Conservation (phyloP, 2,797 vertebrate species). For the Eurystomus glaucurus region DNA sequence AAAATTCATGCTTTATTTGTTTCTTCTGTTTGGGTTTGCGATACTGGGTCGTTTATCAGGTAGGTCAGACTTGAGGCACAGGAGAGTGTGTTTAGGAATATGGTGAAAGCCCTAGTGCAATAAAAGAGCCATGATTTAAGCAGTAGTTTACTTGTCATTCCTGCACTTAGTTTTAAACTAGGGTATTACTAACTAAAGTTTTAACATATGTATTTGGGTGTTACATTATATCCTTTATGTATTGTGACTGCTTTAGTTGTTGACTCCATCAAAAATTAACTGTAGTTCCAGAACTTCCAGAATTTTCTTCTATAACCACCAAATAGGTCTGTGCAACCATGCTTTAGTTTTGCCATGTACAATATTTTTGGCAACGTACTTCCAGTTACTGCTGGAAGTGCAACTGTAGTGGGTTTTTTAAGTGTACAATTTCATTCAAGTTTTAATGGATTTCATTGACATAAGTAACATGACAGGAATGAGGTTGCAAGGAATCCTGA, state of each 20-base stretch:
- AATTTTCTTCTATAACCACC: neutral
- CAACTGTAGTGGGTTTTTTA: neutral
- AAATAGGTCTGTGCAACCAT: neutral
- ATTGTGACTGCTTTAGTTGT: neutral
- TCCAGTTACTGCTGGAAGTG: neutral
- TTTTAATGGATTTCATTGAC: neutral
- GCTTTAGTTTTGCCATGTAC: neutral
- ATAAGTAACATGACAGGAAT: neutral
- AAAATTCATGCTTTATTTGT: neutral
- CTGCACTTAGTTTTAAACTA: neutral
- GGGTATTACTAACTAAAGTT: neutral
- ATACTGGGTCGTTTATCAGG: neutral
- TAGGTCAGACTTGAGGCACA: neutral
- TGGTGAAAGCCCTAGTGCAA: neutral
- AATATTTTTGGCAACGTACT: neutral
- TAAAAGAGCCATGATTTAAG: neutral
- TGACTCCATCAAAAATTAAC: neutral
- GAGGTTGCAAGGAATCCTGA: neutral
- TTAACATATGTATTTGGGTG: neutral
- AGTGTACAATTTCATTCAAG: neutral
- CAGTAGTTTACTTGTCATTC: neutral
- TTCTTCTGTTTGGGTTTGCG: neutral
- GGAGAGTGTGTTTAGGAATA: neutral
- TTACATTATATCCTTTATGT: neutral
- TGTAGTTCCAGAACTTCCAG: neutral